phyloP scores from a whole-genome alignment of 2,113 vertebrate genomes.

The Sturnira hondurensis region DNA sequence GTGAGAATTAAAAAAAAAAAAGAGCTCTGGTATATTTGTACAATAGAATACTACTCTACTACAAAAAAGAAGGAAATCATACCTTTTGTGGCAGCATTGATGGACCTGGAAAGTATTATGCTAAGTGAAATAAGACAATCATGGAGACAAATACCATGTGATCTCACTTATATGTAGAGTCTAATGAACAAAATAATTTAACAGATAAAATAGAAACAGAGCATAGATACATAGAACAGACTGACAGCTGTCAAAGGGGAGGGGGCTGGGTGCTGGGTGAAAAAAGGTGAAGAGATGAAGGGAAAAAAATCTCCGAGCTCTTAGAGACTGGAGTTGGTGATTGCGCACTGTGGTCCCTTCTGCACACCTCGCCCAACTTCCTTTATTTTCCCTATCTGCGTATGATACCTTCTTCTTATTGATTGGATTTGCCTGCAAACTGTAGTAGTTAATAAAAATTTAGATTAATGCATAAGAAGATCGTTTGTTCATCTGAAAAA shows the following conservation, averaged over 20 bases:
- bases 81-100: neutral
- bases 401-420: neutral
- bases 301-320: neutral
- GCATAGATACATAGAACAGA: neutral
- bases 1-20: no score
- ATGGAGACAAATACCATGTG: neutral
- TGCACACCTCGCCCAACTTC: neutral
- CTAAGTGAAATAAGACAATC: neutral
- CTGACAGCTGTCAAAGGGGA: neutral
- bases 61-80: neutral
- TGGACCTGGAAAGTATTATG: neutral
- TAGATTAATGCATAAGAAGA: neutral
- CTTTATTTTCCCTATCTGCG: neutral
- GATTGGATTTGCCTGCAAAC: conserved; percentile 28
- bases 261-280: neutral
- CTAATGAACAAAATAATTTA: neutral
- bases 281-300: neutral
- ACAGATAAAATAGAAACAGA: neutral
- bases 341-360: neutral
- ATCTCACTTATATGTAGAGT: neutral
- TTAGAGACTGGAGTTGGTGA: neutral
- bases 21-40: no score
- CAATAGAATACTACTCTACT: neutral
- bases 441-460: neutral
- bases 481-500: conserved; percentile 23